Evolutionary conservation across 2,888 invertebrate genomes (phyloP), one percentile per base, ranked within the genome.

Genomic region (Mesoligia furuncula): DNA sequence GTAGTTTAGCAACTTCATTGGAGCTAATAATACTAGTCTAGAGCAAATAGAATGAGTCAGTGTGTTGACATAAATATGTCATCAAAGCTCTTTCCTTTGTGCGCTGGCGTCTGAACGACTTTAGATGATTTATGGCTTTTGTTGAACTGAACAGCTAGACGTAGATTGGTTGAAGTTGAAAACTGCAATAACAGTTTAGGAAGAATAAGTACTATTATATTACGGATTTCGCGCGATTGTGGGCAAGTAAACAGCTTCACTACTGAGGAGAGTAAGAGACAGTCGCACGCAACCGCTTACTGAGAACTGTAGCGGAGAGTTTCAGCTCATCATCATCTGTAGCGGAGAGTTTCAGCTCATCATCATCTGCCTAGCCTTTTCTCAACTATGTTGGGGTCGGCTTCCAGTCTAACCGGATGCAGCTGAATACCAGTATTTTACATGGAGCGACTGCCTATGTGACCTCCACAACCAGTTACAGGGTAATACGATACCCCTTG

Each of bases 31-130:
- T 75, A 84, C 42, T 57, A 70, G 70, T 62, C 62, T 61, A 36
- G 24, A 76, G 67, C 73, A 77, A 84, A 81, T 65, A 73, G 68
- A 66, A 68, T 71, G 73, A 51, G 42, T 39, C 24, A 67, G 59
- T 31, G 57, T 79, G 81, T 75, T 77, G 71, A 84, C 74, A 81
- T 75, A 68, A 84, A 77, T 77, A 73, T 84, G 73, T 84, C 84
- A 84, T 73, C 85, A 75, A 79, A 77, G 72, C 77, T 75, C 59
- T 64, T 77, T 67, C 70, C 73, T 84, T 77, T 75, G 85, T 81
- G 77, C 39, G 31, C 24, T 45, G 57, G 70, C 75, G 42, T 62
- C 71, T 73, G 27, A 67, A 81, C 81, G 54, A 77, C 61, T 75
- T 31, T 51, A 0, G 5, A 64, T 84, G 69, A 81, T 84, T 84